Percentiles rank a stretch among this genome's conserved stretches.
Evolutionary conservation across 2,797 vertebrate species (phyloP).

Genomic region (Anas acuta): DNA sequence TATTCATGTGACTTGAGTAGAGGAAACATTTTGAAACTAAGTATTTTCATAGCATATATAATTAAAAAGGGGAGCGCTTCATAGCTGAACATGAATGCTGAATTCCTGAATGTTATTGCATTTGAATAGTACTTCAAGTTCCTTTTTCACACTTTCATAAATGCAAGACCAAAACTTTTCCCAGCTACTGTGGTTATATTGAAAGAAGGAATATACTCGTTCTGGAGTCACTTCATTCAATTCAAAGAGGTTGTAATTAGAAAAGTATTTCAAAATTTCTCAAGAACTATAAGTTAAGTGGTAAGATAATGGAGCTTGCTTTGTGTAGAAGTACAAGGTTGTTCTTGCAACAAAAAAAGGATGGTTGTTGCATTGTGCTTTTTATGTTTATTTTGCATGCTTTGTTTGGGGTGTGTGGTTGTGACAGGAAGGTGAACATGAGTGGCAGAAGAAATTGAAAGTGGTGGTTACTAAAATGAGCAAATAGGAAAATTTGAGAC

Average conservation of each 20-base stretch:
- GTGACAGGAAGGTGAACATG: background rate
- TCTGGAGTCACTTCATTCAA: background rate
- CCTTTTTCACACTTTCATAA: constrained; percentile 11
- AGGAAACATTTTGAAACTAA: background rate
- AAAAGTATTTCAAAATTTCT: background rate
- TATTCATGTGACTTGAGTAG: background rate
- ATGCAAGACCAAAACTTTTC: background rate
- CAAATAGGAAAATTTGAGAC: background rate
- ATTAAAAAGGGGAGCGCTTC: background rate
- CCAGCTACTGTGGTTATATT: background rate
- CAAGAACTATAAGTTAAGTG: background rate
- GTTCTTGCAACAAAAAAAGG: background rate
- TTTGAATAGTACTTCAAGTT: background rate
- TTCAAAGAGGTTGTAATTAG: background rate
- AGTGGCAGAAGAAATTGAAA: background rate
- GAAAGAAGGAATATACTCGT: background rate
- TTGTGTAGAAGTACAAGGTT: background rate
- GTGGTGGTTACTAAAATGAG: background rate
- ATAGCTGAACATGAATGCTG: background rate
- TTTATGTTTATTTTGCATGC: background rate
- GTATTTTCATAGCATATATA: background rate
- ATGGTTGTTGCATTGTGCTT: background rate
- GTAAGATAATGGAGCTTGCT: background rate
- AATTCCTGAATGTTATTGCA: background rate
- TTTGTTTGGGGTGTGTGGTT: background rate